Base-by-base conservation (phyloP, 2,113 vertebrate genomes). In the Collichthys lucidus region DNA sequence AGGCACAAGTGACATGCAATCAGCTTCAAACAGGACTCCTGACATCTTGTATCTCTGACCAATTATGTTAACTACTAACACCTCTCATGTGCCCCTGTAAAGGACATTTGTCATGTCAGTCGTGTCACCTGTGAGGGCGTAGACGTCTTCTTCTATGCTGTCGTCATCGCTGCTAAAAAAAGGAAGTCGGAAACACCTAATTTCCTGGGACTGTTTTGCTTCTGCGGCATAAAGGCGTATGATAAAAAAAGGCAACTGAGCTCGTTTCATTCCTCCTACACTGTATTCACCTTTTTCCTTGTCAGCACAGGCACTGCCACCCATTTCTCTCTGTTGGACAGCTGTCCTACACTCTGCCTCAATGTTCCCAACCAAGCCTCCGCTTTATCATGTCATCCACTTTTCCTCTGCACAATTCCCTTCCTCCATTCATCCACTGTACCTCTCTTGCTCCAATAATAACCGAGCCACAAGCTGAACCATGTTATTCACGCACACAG, bases 241-340 rank as follows among this genome's bases (percentile, higher is more conserved):
- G 56, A 60, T 14, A 47, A 72, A 40, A 40, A 12, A 64, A 69
- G 24, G 7, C 57, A 60, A 42, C n/a, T 40, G 55, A 35, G 15
- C 46, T 82, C 35, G n/a, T 71, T 71, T 59, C 10, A 59, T 14
- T 78, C 53, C 63, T 74, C 40, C 19, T 78, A 24, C 47, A 71
- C 59, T 77, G 42, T 73, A 69, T 74, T 83, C 59, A 77, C n/a
- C 17, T 71, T 73, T 67, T 62, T 71, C 59, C 74, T 79, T 69
- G 62, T 60, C 69, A 68, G 40, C 15, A n/a, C 42, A 17, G 7
- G 19, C 60, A n/a, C 47, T 24, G 14, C 46, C 63, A 44, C 61
- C 62, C 64, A 46, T 89, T 69, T 74, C 84, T 78, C 73, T 77
- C 75, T 26, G 64, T 50, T 55, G 49, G 79, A 85, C 79, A 84